Evolutionary conservation across 2,113 vertebrate species (phyloP), one percentile per base, ranked within the genome.

Genomic region (Esox niger): DNA sequence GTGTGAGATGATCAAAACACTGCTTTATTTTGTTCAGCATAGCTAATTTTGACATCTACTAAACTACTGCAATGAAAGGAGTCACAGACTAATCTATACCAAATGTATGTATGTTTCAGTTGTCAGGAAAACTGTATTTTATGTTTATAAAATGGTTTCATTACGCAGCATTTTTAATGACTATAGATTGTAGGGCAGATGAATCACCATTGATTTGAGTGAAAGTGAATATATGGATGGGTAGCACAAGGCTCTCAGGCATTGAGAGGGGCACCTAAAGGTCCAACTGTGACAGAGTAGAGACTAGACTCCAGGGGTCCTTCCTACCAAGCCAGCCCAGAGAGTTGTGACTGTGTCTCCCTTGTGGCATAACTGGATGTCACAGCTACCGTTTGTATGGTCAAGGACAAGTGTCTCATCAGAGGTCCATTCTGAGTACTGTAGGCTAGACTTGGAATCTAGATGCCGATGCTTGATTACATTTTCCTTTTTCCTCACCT

Each of bases 171-270:
- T 15, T 20, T n/a, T 49, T 49, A 49, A 49, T 52, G 7, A 52
- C 47, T 52, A 6, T 13, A n/a, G 21, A 8, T 3, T 61, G 8
- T n/a, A n/a, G 32, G 21, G 31, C 9, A 32, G n/a, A 29, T 61
- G 46, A 63, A 66, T 6, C 66, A 70, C n/a, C n/a, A 52, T 23
- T 52, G 47, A 52, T 52, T 52, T 56, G 25, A 29, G 17, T 38
- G 33, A 49, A 71, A 74, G 71, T 33, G 20, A 74, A 74, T 64
- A 46, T 55, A 33, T n/a, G 47, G 47, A 21, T 52, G 47, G 47
- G 6, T 17, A 52, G n/a, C 20, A 52, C 47, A 21, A 21, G n/a
- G 47, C 20, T 43, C 38, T 43, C 20, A 52, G 47, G 47, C 20
- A 52, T 17, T n/a, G 47, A 23, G 47, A 21, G 47, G 47, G 49